Evolutionary conservation across 2,797 vertebrate species (phyloP).

Genomic region (Leptatherina wallacei): DNA sequence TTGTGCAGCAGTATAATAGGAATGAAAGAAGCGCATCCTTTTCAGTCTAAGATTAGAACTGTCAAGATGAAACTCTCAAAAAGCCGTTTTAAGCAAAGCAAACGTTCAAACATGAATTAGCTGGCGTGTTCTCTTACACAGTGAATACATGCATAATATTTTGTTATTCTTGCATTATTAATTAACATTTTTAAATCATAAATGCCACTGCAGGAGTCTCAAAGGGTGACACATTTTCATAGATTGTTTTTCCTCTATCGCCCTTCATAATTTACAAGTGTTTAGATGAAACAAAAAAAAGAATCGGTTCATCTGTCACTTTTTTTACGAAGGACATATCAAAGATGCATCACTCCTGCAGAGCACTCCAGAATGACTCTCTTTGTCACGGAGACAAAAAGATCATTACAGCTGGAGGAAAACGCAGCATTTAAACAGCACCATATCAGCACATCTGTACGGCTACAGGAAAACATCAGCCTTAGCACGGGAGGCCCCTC

Average conservation of each 20-base stretch:
- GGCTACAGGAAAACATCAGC: slow-evolving; percentile 42
- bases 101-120: slow-evolving; percentile 65
- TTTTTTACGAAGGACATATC: not conserved
- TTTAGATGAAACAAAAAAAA: slow-evolving; percentile 29
- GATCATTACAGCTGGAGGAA: slow-evolving; percentile 42
- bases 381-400: slow-evolving; percentile 36
- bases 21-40: slow-evolving; percentile 72
- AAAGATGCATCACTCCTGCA: not conserved
- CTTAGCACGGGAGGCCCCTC: slow-evolving; percentile 27
- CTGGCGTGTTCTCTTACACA: slow-evolving; percentile 44
- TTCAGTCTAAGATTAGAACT: slow-evolving; percentile 72
- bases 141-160: slow-evolving; percentile 59
- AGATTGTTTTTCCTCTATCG: slow-evolving; percentile 6
- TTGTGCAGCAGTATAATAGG: slow-evolving; percentile 67
- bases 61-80: slow-evolving; percentile 69
- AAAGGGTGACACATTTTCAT: slow-evolving; percentile 37
- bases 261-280: slow-evolving; percentile 44
- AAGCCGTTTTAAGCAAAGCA: slow-evolving; percentile 65
- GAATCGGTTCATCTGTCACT: slow-evolving; percentile 7
- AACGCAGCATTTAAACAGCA: slow-evolving; percentile 23
- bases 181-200: slow-evolving; percentile 60
- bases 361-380: not conserved
- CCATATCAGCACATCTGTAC: slow-evolving; percentile 12
- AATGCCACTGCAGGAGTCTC: slow-evolving; percentile 42
- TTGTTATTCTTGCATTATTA: slow-evolving; percentile 64